phyloP scores from a whole-genome alignment of 2,888 invertebrate species.

The Balanococcus diminutus region DNA sequence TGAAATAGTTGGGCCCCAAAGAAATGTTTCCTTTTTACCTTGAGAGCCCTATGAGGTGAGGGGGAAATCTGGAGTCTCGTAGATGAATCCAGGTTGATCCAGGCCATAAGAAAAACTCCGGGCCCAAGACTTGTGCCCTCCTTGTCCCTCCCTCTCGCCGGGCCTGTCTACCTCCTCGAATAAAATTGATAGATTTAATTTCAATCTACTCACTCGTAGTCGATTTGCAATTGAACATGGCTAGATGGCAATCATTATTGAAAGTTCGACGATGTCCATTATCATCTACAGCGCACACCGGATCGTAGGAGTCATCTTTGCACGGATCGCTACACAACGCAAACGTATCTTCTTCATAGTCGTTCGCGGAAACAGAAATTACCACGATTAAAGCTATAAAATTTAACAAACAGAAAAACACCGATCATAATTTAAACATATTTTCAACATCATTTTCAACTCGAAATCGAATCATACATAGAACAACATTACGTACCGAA shows the following conservation, averaged over 20 bases:
- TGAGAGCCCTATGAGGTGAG: no score
- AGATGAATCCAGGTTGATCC: no score
- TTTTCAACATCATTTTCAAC: not conserved
- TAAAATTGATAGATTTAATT: no score
- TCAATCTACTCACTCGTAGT: not conserved
- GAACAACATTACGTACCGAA: not conserved
- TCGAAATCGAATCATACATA: not conserved
- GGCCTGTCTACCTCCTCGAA: no score
- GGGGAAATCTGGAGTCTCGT: no score
- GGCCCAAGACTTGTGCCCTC: no score
- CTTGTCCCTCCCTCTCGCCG: no score
- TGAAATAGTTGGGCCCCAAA: no score
- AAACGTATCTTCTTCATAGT: not conserved
- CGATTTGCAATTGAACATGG: not conserved
- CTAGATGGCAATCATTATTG: constrained; percentile 48
- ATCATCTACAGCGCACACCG: constrained; percentile 52
- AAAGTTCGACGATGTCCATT: constrained; percentile 41
- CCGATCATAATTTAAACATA: no score
- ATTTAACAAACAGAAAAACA: not conserved
- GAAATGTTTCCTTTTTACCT: no score
- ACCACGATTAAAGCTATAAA: not conserved
- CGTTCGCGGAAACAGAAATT: not conserved
- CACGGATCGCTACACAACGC: not conserved
- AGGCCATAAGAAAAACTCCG: no score
- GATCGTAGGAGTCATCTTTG: not conserved